phyloP scores from a whole-genome alignment of 2,888 invertebrate species.

The Dicyrtomina minuta region DNA sequence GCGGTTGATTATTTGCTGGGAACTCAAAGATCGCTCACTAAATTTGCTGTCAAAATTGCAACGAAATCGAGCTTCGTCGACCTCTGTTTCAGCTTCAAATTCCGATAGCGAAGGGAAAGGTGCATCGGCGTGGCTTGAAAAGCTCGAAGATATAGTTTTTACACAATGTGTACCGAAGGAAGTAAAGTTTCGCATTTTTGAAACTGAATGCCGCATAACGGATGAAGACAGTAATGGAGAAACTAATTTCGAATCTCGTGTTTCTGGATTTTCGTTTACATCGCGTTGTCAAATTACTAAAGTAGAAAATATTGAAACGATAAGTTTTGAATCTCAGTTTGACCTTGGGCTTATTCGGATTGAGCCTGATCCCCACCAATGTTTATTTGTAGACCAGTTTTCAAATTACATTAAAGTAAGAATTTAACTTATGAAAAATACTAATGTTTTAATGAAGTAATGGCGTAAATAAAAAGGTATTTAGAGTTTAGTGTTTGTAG shows the following conservation, averaged over 20 bases:
- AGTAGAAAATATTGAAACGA: constrained; percentile 39
- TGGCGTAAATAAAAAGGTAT: neutral
- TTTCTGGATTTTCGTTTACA: constrained; percentile 51
- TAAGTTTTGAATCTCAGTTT: constrained; percentile 52
- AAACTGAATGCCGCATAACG: constrained; percentile 51
- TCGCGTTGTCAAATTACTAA: constrained; percentile 50
- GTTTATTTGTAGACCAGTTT: constrained; percentile 51
- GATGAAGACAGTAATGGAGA: constrained; percentile 47
- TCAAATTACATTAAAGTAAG: constrained; percentile 53
- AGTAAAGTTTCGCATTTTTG: constrained; percentile 51
- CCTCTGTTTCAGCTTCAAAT: neutral
- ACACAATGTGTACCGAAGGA: constrained; percentile 52
- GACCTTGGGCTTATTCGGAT: constrained; percentile 52
- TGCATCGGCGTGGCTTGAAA: constrained; percentile 35
- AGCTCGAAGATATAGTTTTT: constrained; percentile 48
- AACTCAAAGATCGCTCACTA: constrained; percentile 49
- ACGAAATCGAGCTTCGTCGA: neutral
- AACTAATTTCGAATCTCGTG: constrained; percentile 47
- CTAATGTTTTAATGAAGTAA: no score
- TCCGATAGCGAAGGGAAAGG: neutral
- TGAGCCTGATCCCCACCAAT: constrained; percentile 52
- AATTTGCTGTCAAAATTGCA: constrained; percentile 40
- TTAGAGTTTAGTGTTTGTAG: no score
- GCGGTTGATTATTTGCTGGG: constrained; percentile 47
- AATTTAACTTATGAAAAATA: no score